phyloP scores from a whole-genome alignment of 2,888 invertebrate genomes.

The Drosophila tanythrix region DNA sequence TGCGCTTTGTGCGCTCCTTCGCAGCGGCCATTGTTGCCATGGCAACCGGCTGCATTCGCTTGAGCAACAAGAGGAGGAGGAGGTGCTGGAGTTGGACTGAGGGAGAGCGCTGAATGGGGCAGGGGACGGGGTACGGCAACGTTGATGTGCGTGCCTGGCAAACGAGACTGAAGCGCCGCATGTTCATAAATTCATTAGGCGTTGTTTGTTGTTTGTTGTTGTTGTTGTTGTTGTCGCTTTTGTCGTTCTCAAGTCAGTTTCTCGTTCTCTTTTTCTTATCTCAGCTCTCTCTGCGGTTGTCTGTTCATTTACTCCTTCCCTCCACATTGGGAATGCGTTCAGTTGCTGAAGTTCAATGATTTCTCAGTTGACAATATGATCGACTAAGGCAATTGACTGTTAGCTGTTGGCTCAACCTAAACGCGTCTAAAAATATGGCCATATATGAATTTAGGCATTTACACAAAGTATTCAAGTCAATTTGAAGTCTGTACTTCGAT shows the following conservation, averaged over 20 bases:
- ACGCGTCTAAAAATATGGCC: neutral
- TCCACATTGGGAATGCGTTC: conserved; percentile 36
- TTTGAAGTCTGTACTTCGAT: neutral
- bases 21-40: conserved; percentile 77
- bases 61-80: conserved; percentile 13
- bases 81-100: neutral
- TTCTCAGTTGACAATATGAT: conserved; percentile 25
- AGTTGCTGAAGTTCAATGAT: conserved; percentile 61
- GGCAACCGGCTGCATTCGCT: conserved; percentile 61
- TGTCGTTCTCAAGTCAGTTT: conserved; percentile 49
- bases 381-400: conserved; percentile 3
- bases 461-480: neutral
- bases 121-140: neutral
- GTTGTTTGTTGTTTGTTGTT: conserved; percentile 32
- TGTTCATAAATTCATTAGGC: conserved; percentile 72
- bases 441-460: neutral
- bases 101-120: conserved; percentile 7
- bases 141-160: conserved; percentile 12
- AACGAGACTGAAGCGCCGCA: conserved; percentile 47
- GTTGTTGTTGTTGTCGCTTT: neutral
- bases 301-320: neutral
- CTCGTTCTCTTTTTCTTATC: conserved; percentile 55
- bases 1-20: conserved; percentile 70
- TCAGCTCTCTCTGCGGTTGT: conserved; percentile 20
- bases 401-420: neutral